Evolutionary conservation across 2,113 vertebrate genomes (phyloP), one percentile per base, ranked within the genome.

Genomic region (Calonectris borealis): DNA sequence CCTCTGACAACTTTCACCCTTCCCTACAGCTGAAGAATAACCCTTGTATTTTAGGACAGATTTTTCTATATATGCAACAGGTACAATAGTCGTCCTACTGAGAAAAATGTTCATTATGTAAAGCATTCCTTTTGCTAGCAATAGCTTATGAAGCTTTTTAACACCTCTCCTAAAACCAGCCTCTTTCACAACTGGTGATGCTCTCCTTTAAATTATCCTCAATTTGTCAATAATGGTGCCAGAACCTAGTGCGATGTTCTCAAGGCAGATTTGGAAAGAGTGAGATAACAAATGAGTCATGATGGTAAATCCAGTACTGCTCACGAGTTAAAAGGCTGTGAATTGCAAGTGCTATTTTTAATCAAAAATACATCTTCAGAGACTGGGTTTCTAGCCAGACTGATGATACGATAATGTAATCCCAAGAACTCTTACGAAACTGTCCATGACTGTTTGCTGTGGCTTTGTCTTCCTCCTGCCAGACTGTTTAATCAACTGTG

Each of bases 241-340:
- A 96, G 81, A 93, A 87, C 10, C 83, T n/a, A 91, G 27, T 72
- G 75, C 78, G 83, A 89, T 65, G 73, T 88, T 94, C 84, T 91
- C 2, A 3, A 94, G 66, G 84, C 73, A 90, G 62, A 76, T 25
- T 38, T 88, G 96, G 94, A 97, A 96, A 95, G 70, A 96, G 83
- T 94, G 82, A 95, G 94, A 97, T 94, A 96, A 94, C 93, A 96
- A 93, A 94, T 97, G 90, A 96, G 84, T 97, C 95, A 96, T 38
- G 66, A 93, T 87, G 87, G 93, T 71, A 97, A 96, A 94, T 85
- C 91, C 91, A 95, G 57, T 83, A 83, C 4, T 2, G 87, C 78
- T 96, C 93, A 95, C 3, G 21, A 93, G 87, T 95, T 96, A 90
- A 77, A 96, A 90, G 77, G n/a, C 82, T 90, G 64, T 93, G 91